Evolutionary conservation across 2,888 invertebrate genomes (phyloP).

Genomic region (Actias luna): DNA sequence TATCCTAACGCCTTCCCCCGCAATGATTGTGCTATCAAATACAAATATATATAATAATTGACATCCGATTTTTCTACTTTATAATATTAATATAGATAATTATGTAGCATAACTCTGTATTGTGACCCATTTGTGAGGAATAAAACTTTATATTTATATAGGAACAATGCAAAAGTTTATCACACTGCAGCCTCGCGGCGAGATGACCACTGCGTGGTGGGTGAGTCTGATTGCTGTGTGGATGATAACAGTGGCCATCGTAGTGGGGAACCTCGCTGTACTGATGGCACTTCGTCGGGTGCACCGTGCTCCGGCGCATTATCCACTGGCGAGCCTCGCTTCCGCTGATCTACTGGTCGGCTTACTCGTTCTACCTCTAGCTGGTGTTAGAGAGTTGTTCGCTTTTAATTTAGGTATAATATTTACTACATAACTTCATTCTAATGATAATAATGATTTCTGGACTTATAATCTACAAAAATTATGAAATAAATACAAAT

Average conservation of each 20-base stretch:
- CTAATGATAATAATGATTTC: too few relatives aligned
- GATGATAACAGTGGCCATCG: constrained; percentile 44
- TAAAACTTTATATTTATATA: neutral
- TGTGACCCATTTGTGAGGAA: too few relatives aligned
- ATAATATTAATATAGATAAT: too few relatives aligned
- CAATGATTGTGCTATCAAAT: too few relatives aligned
- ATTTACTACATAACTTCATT: neutral
- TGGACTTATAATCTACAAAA: too few relatives aligned
- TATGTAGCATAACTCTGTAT: too few relatives aligned
- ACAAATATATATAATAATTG: too few relatives aligned
- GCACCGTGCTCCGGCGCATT: constrained; percentile 81
- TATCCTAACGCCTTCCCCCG: too few relatives aligned
- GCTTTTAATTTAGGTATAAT: constrained; percentile 68
- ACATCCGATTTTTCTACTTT: too few relatives aligned
- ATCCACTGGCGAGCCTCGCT: constrained; percentile 85
- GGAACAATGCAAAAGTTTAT: constrained; percentile 23
- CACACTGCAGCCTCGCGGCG: constrained; percentile 43
- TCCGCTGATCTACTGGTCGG: constrained; percentile 84
- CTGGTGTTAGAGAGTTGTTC: constrained; percentile 80
- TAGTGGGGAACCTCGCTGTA: constrained; percentile 58
- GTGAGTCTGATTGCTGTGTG: constrained; percentile 47
- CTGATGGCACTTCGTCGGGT: constrained; percentile 52
- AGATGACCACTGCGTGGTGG: constrained; percentile 41
- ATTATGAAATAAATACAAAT: too few relatives aligned
- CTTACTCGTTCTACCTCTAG: constrained; percentile 78